phyloP scores from a whole-genome alignment of 2,888 invertebrate genomes.

The Drosophila setosimentum region DNA sequence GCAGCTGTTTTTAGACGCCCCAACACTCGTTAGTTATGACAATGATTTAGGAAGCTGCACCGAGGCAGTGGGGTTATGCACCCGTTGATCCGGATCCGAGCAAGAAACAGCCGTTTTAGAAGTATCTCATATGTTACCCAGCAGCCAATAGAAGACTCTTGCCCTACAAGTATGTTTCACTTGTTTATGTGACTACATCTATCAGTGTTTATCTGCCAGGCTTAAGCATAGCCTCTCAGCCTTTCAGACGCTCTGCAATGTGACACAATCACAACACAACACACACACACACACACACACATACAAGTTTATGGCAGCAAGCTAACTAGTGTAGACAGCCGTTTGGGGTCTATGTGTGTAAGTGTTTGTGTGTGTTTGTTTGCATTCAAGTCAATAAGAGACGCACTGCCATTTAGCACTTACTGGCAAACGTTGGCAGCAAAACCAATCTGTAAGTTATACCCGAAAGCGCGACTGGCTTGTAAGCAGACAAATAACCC shows the following conservation, averaged over 20 bases:
- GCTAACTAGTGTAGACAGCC: slow-evolving; percentile 1
- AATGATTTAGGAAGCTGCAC: slow-evolving; percentile 8
- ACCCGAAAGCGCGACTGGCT: slow-evolving; percentile 12
- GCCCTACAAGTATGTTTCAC: slow-evolving; percentile 3
- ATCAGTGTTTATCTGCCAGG: slow-evolving; percentile 16
- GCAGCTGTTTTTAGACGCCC: not conserved
- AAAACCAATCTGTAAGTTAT: slow-evolving; percentile 18
- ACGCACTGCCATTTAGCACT: slow-evolving; percentile 18
- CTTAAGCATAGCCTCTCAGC: not conserved
- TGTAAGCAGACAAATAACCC: slow-evolving; percentile 13
- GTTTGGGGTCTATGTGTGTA: not conserved
- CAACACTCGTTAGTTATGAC: not conserved
- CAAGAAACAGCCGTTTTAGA: not conserved
- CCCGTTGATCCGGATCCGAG: not conserved
- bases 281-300: slow-evolving; percentile 1
- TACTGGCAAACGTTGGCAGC: not conserved
- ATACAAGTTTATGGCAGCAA: slow-evolving; percentile 2
- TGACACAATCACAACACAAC: not conserved
- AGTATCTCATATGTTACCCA: slow-evolving; percentile 2
- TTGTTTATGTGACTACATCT: slow-evolving; percentile 16
- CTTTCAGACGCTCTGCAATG: slow-evolving; percentile 1
- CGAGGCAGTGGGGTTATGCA: slow-evolving; percentile 3
- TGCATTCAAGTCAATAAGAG: slow-evolving; percentile 15
- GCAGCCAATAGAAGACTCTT: slow-evolving; percentile 1
- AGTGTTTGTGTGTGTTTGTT: not conserved